Base-by-base conservation (phyloP, 2,797 vertebrate genomes). In the Galaxias olidus region DNA sequence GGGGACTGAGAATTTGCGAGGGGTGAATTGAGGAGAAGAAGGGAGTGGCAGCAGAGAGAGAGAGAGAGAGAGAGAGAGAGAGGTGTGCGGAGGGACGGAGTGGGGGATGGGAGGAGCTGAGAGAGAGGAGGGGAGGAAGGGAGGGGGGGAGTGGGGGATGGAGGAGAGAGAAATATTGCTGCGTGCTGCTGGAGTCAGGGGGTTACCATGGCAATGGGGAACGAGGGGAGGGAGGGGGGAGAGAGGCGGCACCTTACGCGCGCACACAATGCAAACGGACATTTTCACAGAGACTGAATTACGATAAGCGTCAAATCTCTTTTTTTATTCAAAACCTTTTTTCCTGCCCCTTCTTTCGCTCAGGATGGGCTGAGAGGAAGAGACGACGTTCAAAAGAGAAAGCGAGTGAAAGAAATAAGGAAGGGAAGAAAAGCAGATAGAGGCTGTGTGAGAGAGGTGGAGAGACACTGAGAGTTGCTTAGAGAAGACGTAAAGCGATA, bases 121-220 rank as follows among this genome's bases (percentile, higher is more conserved):
- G 49, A 79, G 77, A 73, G 75, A 78, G 77, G 75, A 40, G 18
- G 14, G 20, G 14, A 44, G 11, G 43, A 20, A 18, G 70, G 76
- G 71, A 80, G 75, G 69, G 73, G 66, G 80, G 75, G 76, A 8
- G 7, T 73, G 75, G 79, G 82, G 84, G 84, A 80, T 84, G 50
- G 61, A 49, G 83, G 74, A 72, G 54, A 74, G 62, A 67, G 69
- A 73, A 66, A 75, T 74, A 69, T 73, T 59, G 67, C 83, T 64
- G 68, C 68, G 67, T 83, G 79, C 68, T 76, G 79, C 76, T 72
- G 76, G 81, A 84, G 76, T 86, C 69, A 41, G 77, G 65, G 69
- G 77, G 87, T 88, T 85, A 71, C 86, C 86, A 88, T 87, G 81
- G 86, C 18, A 84, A 87, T 43, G 62, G 58, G 71, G 65, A 64